Evolutionary conservation across 2,113 vertebrate species (phyloP).

Genomic region (Equus quagga): DNA sequence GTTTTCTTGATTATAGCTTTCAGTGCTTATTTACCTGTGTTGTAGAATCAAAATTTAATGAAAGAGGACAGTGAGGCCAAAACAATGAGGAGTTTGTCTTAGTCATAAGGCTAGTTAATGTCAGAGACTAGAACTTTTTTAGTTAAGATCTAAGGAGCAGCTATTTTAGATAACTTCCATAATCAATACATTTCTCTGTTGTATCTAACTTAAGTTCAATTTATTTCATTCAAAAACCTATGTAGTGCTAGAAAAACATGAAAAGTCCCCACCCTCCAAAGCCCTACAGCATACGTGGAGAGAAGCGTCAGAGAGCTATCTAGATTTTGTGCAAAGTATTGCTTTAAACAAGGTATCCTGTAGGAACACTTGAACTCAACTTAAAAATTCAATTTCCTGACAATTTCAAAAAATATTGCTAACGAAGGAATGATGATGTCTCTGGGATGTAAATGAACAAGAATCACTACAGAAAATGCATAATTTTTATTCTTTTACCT

Average conservation of each 20-base stretch:
- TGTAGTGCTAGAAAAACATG: not conserved
- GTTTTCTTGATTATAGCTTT: not conserved
- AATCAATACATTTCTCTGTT: not conserved
- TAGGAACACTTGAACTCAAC: not conserved
- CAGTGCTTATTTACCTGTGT: not conserved
- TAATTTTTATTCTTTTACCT: not conserved
- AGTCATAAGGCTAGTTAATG: not conserved
- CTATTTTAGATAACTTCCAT: not conserved
- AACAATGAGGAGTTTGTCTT: not conserved
- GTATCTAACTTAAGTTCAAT: not conserved
- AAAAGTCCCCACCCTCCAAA: not conserved
- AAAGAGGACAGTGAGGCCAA: not conserved
- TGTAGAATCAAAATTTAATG: not conserved
- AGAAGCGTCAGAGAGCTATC: not conserved
- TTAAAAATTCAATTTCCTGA: not conserved
- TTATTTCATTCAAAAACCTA: slow-evolving; percentile 26
- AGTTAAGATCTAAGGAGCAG: not conserved
- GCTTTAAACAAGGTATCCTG: not conserved
- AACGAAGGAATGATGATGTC: not conserved
- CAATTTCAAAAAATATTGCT: not conserved
- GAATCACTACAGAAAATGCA: not conserved
- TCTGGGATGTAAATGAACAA: not conserved
- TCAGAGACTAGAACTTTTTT: not conserved
- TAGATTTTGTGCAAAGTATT: not conserved
- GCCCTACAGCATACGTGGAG: not conserved